Conservation (phyloP, 2,888 invertebrate species). For the Busseola fusca region DNA sequence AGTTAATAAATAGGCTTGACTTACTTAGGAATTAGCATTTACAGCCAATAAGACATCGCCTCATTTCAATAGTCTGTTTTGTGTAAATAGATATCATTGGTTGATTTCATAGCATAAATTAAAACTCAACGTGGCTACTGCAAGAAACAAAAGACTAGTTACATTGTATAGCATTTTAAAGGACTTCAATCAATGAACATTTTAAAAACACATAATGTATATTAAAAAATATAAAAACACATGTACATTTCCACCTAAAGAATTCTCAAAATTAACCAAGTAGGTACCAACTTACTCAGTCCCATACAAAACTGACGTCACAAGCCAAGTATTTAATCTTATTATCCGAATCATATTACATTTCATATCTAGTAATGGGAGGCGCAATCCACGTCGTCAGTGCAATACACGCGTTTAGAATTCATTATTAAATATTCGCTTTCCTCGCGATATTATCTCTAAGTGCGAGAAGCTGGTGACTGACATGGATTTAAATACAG, state of each 20-base stretch:
- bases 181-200: not conserved
- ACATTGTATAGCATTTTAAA: too few species aligned
- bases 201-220: conserved; percentile 3
- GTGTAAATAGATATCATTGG: not conserved
- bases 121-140: not conserved
- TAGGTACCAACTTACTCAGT: not conserved
- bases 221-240: too few species aligned
- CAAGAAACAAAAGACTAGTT: not conserved
- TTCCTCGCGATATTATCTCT: conserved; percentile 37
- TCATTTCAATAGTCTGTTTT: not conserved
- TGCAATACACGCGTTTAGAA: conserved; percentile 53
- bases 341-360: conserved; percentile 49
- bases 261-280: conserved; percentile 6
- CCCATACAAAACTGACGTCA: conserved; percentile 29
- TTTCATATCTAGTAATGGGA: conserved; percentile 38
- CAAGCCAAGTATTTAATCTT: conserved; percentile 42
- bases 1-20: not conserved
- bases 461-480: conserved; percentile 50
- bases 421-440: conserved; percentile 52
- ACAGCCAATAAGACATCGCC: not conserved
- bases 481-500: conserved; percentile 41
- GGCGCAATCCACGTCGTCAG: conserved; percentile 35
- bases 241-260: not conserved
- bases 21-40: not conserved
- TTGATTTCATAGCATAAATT: not conserved